Evolutionary conservation across 2,113 vertebrate genomes (phyloP).

Genomic region (Etheostoma spectabile): DNA sequence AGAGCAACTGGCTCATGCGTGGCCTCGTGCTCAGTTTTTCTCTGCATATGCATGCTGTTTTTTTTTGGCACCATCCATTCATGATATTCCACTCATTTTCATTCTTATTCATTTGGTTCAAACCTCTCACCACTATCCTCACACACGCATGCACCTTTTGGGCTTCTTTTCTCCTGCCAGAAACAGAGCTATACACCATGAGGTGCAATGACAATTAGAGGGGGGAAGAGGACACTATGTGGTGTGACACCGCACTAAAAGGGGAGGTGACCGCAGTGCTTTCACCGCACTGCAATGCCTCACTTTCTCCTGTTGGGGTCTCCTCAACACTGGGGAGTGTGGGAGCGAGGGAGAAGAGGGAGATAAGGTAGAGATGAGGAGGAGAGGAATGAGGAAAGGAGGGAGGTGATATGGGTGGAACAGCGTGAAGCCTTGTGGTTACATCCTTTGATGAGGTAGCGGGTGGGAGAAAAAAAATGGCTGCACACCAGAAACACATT

Average conservation of each 20-base stretch:
- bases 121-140: neutral
- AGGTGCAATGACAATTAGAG: slow-evolving; percentile 53
- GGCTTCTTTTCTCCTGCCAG: slow-evolving; percentile 21
- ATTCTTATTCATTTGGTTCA: slow-evolving; percentile 40
- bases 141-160: slow-evolving; percentile 21
- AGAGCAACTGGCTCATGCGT: slow-evolving; percentile 34
- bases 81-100: slow-evolving; percentile 32
- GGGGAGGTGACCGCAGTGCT: slow-evolving; percentile 82
- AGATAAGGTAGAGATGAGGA: slow-evolving; percentile 19
- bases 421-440: slow-evolving; percentile 80
- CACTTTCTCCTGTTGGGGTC: slow-evolving; percentile 74
- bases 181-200: slow-evolving; percentile 21
- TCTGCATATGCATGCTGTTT: slow-evolving; percentile 3
- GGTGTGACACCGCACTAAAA: slow-evolving; percentile 82
- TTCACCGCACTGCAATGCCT: slow-evolving; percentile 73
- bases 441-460: slow-evolving; percentile 81
- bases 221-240: slow-evolving; percentile 26
- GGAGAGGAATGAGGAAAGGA: slow-evolving; percentile 24
- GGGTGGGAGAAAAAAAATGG: slow-evolving; percentile 58
- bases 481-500: slow-evolving; percentile 64
- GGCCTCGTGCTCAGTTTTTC: neutral
- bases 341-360: slow-evolving; percentile 17
- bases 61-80: slow-evolving; percentile 45
- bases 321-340: slow-evolving; percentile 70
- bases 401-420: slow-evolving; percentile 63